Base-by-base conservation (phyloP, 2,888 invertebrate genomes). In the Anthrax anthrax region DNA sequence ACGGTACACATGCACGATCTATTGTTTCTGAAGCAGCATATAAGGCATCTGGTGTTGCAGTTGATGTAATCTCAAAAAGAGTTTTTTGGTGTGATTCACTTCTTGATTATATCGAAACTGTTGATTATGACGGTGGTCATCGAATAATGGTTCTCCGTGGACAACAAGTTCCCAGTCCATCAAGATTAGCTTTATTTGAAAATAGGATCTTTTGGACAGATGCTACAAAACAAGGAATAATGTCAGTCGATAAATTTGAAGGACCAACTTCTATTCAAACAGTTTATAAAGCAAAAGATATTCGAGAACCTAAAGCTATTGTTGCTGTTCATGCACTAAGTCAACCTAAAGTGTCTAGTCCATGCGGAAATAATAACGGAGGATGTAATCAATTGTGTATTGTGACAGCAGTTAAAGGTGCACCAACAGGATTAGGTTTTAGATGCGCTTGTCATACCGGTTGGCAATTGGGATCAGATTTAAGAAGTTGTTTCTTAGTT, bases 81-180 rank as follows among this genome's bases (percentile, higher is more conserved):
- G 80, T 98, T 9, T 96, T 88, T 69, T 97, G 96, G 95, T 94
- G 95, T 59, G 97, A 98, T 64, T 87, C 91, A 0, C 71, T 94
- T 14, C 70, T 96, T 45, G 95, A 97, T 69, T 91, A 95, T 63
- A 91, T 98, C 52, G 95, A 96, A 62, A 89, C 92, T 0, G 88
- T 94, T 0, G 90, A 95, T 65, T 98, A 97, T 65, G 80, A 89
- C 44, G 95, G 95, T 1, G 75, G 78, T 50, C 78, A 84, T 55
- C 73, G 94, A 51, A 81, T 84, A 50, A 75, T 87, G 63, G 81
- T 90, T 1, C 70, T 90, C 3, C 70, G 89, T 48, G 89, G 90
- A 3, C 81, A 84, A 51, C 79, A 84, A 51, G 88, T 91, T 1
- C 92, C 92, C 4, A 84, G 84, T 43, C 91, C 92, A 0, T 82